Percentiles rank a stretch among this genome's conserved stretches.
Conservation (phyloP, 2,113 vertebrate genomes). For the Laticauda colubrina region DNA sequence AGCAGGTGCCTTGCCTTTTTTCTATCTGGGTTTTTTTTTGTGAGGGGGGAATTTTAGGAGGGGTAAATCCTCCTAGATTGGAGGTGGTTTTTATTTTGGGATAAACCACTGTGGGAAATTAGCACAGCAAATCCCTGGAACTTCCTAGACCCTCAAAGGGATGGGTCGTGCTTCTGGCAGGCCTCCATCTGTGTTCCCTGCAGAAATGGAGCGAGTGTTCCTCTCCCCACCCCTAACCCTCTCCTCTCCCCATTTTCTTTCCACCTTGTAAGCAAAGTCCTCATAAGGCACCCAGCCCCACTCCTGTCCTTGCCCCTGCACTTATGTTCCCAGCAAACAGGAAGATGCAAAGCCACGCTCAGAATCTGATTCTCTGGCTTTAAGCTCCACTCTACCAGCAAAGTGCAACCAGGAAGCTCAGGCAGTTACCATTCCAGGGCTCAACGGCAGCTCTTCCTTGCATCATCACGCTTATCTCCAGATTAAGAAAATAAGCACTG, state of each 20-base stretch:
- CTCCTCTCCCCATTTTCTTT: constrained; percentile 39
- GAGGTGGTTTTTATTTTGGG: not conserved
- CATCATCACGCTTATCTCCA: constrained; percentile 88
- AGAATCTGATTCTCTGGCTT: constrained; percentile 79
- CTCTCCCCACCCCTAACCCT: not conserved
- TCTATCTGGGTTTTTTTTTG: not conserved
- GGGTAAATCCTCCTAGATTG: not conserved
- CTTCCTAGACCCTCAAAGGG: not conserved
- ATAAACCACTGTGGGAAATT: not conserved
- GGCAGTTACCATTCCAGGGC: constrained; percentile 84
- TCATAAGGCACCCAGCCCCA: constrained; percentile 62
- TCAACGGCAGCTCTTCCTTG: constrained; percentile 78
- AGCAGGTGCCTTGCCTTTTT: not conserved
- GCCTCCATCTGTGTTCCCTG: not conserved
- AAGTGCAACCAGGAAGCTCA: constrained; percentile 81
- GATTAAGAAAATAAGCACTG: constrained; percentile 85
- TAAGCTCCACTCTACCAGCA: constrained; percentile 76
- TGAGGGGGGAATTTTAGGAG: not conserved
- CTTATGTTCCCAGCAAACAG: constrained; percentile 62
- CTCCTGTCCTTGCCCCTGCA: constrained; percentile 50
- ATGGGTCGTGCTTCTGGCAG: not conserved
- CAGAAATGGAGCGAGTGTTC: rapidly evolving
- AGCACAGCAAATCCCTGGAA: not conserved
- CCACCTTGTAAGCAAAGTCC: constrained; percentile 69
- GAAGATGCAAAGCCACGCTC: constrained; percentile 68